Evolutionary conservation across 2,888 invertebrate genomes (phyloP), one percentile per base, ranked within the genome.

Genomic region (Eupithecia tripunctaria): DNA sequence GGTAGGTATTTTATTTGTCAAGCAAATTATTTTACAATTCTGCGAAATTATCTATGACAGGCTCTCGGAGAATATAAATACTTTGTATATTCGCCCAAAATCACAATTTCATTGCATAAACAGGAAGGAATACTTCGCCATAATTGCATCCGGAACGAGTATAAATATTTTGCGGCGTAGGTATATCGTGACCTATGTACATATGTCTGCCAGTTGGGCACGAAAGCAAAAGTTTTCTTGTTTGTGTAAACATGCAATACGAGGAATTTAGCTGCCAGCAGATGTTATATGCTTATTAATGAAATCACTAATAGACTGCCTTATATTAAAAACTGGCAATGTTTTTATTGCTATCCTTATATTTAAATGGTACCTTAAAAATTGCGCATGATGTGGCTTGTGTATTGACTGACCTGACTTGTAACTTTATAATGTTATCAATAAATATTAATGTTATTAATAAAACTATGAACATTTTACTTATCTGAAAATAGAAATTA

Each of bases 151-250:
- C 62, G 10, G n/a, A 62, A 32, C 18, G 25, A 63, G 38, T 38
- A 63, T 27, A 27, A 68, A 68, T 56, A 68, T 62, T 68, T 63
- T 47, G 51, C 32, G 29, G 59, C 70, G 59, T 63, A n/a, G n/a
- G n/a, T n/a, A 47, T 47, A 38, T 32, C 47, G 68, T 65, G 64
- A 27, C 25, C 51, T 51, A 51, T 32, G 62, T 32, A n/a, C n/a
- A n/a, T n/a, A 32, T 32, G 32, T 10, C 15, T 41, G 27, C 60
- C 15, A 65, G 51, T 21, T 29, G 0, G 36, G 68, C 66, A 63
- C 27, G 67, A 60, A 64, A 64, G 47, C 32, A 67, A 73, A 67
- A 73, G 60, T 70, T 73, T 73, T 68, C 67, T 73, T 64, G 59
- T 73, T 74, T 70, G 60, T 60, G n/a, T 41, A 70, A 68, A 68